Evolutionary conservation across 2,113 vertebrate species (phyloP).

Genomic region (Burhinus oedicnemus): DNA sequence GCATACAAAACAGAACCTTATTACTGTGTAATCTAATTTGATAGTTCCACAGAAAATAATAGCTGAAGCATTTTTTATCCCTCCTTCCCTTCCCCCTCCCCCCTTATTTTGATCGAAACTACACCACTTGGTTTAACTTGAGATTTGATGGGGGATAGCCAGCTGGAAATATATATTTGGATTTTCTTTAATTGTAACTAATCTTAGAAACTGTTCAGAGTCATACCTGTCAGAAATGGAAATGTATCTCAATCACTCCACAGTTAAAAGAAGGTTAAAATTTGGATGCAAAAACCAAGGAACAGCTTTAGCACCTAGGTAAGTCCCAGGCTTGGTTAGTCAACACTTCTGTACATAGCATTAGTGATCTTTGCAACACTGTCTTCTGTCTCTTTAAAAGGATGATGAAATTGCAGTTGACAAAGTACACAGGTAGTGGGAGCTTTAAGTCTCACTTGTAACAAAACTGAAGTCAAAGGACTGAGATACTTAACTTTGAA

Average conservation of each 20-base stretch:
- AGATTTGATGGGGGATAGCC: not conserved
- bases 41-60: not conserved
- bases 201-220: not conserved
- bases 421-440: not conserved
- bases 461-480: not conserved
- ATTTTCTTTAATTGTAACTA: not conserved
- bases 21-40: not conserved
- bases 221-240: not conserved
- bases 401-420: not conserved
- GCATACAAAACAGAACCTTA: not conserved
- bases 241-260: not conserved
- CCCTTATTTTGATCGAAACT: not conserved
- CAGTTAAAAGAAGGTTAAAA: not conserved
- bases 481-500: not conserved
- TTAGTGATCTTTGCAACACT: not conserved
- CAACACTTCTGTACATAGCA: not conserved
- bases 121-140: not conserved
- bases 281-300: not conserved
- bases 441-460: not conserved
- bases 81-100: not conserved
- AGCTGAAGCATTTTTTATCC: not conserved
- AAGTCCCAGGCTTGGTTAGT: not conserved
- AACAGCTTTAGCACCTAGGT: not conserved
- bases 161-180: not conserved
- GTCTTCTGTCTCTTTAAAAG: not conserved